Evolutionary conservation across 2,888 invertebrate genomes (phyloP).

Genomic region (Steinernema hermaphroditum): DNA sequence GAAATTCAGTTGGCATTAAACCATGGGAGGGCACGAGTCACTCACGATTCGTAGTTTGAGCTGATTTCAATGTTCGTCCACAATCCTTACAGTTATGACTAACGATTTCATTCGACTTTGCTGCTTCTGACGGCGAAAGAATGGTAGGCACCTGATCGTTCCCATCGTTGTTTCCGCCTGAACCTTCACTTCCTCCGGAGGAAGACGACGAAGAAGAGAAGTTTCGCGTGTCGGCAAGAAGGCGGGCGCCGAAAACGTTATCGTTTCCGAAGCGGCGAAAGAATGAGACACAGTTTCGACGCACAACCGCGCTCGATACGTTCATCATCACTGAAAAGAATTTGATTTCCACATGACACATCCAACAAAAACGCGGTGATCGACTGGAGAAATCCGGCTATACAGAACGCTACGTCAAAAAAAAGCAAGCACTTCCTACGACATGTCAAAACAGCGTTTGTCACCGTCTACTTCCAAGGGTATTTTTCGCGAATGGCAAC

Average conservation of each 20-base stretch:
- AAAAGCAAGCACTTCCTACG: neutral
- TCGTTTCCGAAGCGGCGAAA: neutral
- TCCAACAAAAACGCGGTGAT: too few species aligned
- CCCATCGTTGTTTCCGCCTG: neutral
- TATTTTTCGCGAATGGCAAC: too few species aligned
- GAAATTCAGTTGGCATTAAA: slow-evolving; percentile 35
- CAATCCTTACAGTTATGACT: slow-evolving; percentile 53
- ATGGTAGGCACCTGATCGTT: slow-evolving; percentile 6
- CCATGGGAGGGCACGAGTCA: too few species aligned
- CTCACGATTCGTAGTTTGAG: slow-evolving; percentile 55
- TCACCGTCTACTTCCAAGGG: too few species aligned
- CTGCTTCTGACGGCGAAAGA: slow-evolving; percentile 11
- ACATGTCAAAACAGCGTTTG: slow-evolving; percentile 6
- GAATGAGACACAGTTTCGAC: slow-evolving; percentile 4
- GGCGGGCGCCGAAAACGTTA: neutral
- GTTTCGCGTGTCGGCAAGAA: neutral
- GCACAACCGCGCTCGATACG: neutral
- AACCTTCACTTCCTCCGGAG: neutral
- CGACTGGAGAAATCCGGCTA: neutral
- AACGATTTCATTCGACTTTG: slow-evolving; percentile 6
- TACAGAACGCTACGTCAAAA: neutral
- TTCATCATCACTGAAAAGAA: slow-evolving; percentile 27
- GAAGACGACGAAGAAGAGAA: slow-evolving; percentile 10
- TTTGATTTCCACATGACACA: too few species aligned
- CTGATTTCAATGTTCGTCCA: slow-evolving; percentile 56